A percentile compares a stretch with the other conserved stretches of the same genome.
Evolutionary conservation across 2,113 vertebrate species (phyloP).

Genomic region (Ranitomeya variabilis): DNA sequence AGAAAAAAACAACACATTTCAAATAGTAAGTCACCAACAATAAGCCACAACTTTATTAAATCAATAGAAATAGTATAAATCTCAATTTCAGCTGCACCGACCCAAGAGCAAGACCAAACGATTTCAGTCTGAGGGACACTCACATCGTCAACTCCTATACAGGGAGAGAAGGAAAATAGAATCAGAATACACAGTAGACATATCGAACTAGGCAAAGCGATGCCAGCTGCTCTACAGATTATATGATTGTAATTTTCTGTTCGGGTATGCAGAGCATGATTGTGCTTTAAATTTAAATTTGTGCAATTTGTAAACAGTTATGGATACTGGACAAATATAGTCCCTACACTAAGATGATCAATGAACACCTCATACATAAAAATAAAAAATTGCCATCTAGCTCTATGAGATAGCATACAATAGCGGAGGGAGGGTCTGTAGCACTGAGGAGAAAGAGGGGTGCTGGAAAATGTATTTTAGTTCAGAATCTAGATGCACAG

Average conservation of each 20-base stretch:
- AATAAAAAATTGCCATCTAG: too few species aligned
- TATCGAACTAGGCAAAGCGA: not conserved
- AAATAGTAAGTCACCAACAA: slow-evolving; percentile 73
- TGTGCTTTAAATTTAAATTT: too few species aligned
- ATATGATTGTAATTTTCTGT: not conserved
- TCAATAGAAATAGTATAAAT: slow-evolving; percentile 99
- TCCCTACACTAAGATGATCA: too few species aligned
- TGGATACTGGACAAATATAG: too few species aligned
- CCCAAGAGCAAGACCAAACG: slow-evolving; percentile 73
- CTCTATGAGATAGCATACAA: too few species aligned
- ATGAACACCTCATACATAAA: too few species aligned
- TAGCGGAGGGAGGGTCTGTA: too few species aligned
- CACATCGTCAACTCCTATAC: slow-evolving; percentile 97
- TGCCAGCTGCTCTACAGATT: not conserved
- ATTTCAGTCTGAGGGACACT: slow-evolving; percentile 68
- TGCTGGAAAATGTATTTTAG: too few species aligned
- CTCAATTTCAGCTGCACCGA: slow-evolving; percentile 82
- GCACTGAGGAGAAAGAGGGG: too few species aligned
- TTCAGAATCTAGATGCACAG: too few species aligned
- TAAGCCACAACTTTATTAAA: slow-evolving; percentile 96
- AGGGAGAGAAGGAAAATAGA: slow-evolving; percentile 12
- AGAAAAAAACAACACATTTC: not conserved
- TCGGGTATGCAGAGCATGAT: not conserved
- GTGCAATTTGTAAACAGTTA: too few species aligned
- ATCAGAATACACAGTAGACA: not conserved